A percentile compares a stretch with the other conserved stretches of the same genome.
phyloP scores from a whole-genome alignment of 2,113 vertebrate genomes.

The Pomatorhinus ruficollis region DNA sequence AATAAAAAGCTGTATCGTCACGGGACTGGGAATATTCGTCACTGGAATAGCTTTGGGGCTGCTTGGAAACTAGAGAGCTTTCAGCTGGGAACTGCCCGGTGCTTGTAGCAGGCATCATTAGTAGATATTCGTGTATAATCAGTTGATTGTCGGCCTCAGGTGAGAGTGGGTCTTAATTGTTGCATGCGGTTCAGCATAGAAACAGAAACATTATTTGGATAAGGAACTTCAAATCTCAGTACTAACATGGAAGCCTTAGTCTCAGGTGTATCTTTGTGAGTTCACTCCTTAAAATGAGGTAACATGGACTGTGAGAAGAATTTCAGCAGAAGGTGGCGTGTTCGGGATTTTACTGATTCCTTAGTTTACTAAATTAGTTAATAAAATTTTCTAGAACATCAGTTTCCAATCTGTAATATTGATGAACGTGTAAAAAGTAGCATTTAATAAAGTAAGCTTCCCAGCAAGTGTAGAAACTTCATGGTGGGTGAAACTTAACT shows the following conservation, averaged over 20 bases:
- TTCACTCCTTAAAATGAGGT: not conserved
- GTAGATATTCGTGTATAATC: fast-evolving
- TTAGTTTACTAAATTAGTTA: not conserved
- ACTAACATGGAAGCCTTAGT: not conserved
- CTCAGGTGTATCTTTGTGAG: not conserved
- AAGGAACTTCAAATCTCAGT: not conserved
- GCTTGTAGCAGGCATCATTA: too few relatives aligned
- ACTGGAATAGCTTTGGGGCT: not conserved
- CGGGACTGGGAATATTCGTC: not conserved
- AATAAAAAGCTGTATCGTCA: not conserved
- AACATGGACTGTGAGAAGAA: not conserved
- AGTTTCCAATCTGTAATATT: not conserved
- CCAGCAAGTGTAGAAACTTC: not conserved
- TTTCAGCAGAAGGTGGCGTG: not conserved
- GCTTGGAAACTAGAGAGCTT: not conserved
- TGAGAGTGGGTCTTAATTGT: fast-evolving
- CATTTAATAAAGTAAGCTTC: not conserved
- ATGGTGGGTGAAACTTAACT: not conserved
- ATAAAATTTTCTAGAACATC: not conserved
- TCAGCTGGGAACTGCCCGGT: not conserved
- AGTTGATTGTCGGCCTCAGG: not conserved
- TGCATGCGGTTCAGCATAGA: fast-evolving
- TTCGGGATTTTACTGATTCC: not conserved
- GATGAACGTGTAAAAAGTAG: not conserved
- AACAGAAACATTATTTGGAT: fast-evolving